Base-by-base conservation (phyloP, 2,888 invertebrate species). In the Ceraclea dissimilis region DNA sequence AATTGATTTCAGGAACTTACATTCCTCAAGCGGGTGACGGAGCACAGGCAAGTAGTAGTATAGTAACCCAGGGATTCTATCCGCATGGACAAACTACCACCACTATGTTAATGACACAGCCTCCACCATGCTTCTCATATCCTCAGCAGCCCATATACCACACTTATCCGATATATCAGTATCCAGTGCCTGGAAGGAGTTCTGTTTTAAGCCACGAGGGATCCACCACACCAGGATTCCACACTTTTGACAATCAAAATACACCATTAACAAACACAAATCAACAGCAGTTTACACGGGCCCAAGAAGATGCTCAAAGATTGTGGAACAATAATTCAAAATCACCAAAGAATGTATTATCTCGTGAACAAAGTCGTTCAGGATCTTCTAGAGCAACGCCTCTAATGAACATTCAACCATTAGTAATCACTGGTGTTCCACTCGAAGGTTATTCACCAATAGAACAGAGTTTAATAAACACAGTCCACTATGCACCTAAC, bases 371-470 rank as follows among this genome's bases (percentile, higher is more conserved):
- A 19, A 54, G 58, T 2, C 53, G 58, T 34, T 54, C 60, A 1
- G 56, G 56, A 19, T 60, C 60, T 0, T 58, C 60, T 20, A 49
- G 60, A 8, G 52, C 58, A 10, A 60, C 60, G 33, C 60, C 60
- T 6, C 31, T 58, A 21, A 55, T 54, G 46, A 46, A 43, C n/a
- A 52, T 49, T 17, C 56, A 51, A 16, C 43, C 20, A 4, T 39
- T 49, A 10, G 43, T 19, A 16, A 53, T 39, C 19, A 13, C 2
- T 8, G 6, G 18, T 10, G 13, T 13, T 17, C 22, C 49, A 20
- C 8, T 2, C 5, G 16, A 46, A n/a, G 46, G 33, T 47, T 44
- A 49, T 16, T 18, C 21, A 21, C 39, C n/a, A 18, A 33, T 48
- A 10, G 55, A 55, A 2, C 31, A 31, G 2, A 55, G 46, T 33